phyloP scores from a whole-genome alignment of 2,888 invertebrate genomes.

The Macrosiphum euphorbiae region DNA sequence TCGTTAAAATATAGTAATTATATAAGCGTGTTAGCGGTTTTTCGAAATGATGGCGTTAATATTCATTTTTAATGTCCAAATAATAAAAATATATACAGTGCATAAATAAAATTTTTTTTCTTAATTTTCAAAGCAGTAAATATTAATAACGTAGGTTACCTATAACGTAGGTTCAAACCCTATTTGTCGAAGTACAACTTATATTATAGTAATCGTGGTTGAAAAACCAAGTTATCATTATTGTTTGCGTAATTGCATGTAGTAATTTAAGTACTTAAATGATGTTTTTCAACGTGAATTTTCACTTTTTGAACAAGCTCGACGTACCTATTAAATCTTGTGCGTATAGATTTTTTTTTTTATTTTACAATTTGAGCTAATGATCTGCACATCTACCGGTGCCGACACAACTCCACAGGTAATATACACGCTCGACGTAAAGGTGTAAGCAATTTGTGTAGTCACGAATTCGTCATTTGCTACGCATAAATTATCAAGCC shows the following conservation, averaged over 20 bases:
- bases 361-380: neutral
- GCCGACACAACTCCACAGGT: neutral
- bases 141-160: neutral
- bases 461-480: neutral
- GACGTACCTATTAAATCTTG: neutral
- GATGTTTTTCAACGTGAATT: neutral
- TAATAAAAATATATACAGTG: neutral
- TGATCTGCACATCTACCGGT: neutral
- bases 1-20: neutral
- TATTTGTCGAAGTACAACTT: neutral
- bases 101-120: neutral
- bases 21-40: neutral
- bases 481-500: neutral
- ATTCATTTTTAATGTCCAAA: neutral
- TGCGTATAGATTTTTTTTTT: neutral
- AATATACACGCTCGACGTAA: neutral
- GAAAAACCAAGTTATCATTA: neutral
- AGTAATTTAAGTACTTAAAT: neutral
- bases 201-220: neutral
- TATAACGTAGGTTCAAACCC: neutral
- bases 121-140: neutral
- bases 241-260: neutral
- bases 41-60: neutral
- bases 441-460: neutral
- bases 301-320: neutral